phyloP scores from a whole-genome alignment of 2,797 vertebrate species.

The Synanceia verrucosa region DNA sequence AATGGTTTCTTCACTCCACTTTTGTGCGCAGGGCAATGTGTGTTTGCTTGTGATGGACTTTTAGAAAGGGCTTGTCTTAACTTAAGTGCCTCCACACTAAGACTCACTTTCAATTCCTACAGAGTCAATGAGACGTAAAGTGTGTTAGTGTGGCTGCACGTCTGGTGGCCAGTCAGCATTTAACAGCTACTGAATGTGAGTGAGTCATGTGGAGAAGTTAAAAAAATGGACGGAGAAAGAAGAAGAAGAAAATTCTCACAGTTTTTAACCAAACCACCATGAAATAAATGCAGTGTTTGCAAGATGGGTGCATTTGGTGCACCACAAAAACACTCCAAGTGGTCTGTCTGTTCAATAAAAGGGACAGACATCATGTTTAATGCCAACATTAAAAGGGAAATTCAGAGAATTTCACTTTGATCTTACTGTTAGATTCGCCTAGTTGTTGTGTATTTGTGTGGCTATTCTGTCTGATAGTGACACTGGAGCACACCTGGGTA shows the following conservation, averaged over 20 bases:
- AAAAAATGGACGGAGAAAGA: no score
- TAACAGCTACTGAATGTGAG: not conserved
- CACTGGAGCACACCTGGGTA: no score
- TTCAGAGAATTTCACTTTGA: not conserved
- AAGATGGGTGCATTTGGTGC: not conserved
- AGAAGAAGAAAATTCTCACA: no score
- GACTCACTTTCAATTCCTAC: not conserved
- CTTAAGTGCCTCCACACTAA: not conserved
- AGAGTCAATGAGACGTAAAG: not conserved
- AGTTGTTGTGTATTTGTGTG: not conserved
- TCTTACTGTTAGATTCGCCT: not conserved
- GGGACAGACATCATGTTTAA: not conserved
- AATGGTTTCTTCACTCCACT: not conserved
- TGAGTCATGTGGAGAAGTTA: no score
- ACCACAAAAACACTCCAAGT: not conserved
- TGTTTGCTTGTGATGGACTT: not conserved
- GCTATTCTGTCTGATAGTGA: not conserved
- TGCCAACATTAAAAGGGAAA: not conserved
- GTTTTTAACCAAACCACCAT: not conserved
- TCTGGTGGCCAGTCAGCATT: constrained; percentile 11
- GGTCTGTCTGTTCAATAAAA: not conserved
- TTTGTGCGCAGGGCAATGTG: not conserved
- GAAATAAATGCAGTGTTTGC: not conserved
- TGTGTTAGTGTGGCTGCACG: not conserved
- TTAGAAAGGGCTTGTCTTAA: not conserved